Conservation (phyloP, 2,113 vertebrate species). For the Pachyramphus minor region DNA sequence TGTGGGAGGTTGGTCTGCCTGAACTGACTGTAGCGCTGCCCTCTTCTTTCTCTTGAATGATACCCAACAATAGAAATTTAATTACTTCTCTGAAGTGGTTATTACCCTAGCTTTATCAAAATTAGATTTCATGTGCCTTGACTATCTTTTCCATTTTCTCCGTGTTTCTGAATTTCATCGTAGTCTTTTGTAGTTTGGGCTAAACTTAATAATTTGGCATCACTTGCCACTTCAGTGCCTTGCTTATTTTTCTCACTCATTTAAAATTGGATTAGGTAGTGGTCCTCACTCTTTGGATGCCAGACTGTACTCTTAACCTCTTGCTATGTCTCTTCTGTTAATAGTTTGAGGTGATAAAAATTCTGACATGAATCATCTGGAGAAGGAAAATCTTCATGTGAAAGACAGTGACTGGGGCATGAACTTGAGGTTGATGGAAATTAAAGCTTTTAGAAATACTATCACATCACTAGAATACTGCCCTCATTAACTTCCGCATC, state of each 20-base stretch:
- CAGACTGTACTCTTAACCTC: not conserved
- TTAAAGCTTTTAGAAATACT: not conserved
- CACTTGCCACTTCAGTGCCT: not conserved
- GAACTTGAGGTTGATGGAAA: not conserved
- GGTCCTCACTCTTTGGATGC: not conserved
- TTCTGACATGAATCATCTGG: not conserved
- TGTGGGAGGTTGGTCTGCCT: not conserved
- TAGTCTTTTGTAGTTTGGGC: not conserved
- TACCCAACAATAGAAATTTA: not conserved
- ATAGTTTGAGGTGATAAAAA: not conserved
- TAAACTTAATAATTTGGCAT: not conserved
- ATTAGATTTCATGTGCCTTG: not conserved
- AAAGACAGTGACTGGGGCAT: not conserved
- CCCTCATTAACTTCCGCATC: not conserved
- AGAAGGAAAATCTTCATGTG: not conserved
- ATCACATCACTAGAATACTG: not conserved
- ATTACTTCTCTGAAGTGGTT: not conserved
- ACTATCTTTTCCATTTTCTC: not conserved
- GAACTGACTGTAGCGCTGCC: not conserved
- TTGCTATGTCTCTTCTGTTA: not conserved
- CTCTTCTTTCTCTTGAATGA: not conserved
- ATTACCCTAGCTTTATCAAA: not conserved
- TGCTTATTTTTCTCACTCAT: not conserved
- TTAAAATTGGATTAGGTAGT: not conserved
- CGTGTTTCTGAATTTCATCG: not conserved